Conservation (phyloP, 2,113 vertebrate genomes). For the Otocyon megalotis region DNA sequence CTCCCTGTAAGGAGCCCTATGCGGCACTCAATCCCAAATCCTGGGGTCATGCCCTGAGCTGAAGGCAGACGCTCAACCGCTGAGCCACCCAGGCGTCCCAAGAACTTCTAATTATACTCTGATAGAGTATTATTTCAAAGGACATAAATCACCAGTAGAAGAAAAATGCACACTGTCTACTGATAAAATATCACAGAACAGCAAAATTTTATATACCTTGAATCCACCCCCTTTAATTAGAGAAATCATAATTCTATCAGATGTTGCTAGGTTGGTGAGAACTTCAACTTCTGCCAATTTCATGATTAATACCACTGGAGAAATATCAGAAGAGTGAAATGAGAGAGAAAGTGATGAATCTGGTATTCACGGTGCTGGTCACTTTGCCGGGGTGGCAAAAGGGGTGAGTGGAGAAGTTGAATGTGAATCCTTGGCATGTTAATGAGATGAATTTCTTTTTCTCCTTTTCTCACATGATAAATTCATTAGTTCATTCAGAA, state of each 20-base stretch:
- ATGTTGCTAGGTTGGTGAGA: neutral
- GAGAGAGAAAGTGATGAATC: neutral
- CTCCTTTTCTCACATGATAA: neutral
- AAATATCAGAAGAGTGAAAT: neutral
- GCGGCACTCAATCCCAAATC: too few relatives aligned
- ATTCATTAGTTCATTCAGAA: neutral
- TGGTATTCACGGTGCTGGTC: neutral
- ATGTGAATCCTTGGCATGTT: neutral
- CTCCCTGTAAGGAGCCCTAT: too few relatives aligned
- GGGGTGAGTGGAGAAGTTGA: neutral
- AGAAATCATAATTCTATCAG: neutral
- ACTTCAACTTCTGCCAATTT: neutral
- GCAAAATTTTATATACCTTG: neutral
- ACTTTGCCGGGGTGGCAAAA: neutral
- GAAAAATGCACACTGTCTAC: neutral
- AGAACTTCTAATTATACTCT: constrained; percentile 3
- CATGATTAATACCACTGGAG: neutral
- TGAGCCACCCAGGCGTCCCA: too few relatives aligned
- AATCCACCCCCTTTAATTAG: neutral
- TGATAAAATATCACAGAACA: constrained; percentile 4
- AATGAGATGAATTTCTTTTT: neutral
- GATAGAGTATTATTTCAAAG: neutral
- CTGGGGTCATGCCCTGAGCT: too few relatives aligned
- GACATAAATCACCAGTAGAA: neutral
- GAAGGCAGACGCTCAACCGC: too few relatives aligned